Conservation (phyloP, 2,113 vertebrate species). For the Cochlearius cochlearius region DNA sequence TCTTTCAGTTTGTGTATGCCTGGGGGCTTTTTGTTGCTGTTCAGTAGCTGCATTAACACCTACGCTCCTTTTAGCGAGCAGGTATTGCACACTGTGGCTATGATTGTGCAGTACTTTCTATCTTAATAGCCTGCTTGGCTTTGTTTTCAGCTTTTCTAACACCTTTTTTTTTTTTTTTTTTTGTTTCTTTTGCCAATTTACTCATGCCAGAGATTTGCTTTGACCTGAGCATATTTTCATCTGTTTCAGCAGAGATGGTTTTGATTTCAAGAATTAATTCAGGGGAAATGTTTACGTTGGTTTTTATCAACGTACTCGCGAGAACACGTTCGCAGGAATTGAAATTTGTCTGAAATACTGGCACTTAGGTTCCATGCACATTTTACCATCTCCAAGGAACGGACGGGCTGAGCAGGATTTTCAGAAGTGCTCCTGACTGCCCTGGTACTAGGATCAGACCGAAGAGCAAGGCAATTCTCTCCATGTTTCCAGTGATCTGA, state of each 20-base stretch:
- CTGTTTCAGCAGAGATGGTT: neutral
- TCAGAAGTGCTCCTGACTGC: neutral
- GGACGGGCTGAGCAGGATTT: neutral
- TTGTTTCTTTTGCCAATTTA: neutral
- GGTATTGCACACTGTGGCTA: neutral
- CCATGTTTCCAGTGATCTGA: neutral
- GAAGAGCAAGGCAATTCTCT: neutral
- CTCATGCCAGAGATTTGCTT: neutral
- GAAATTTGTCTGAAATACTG: neutral
- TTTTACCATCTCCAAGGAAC: neutral
- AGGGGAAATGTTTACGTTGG: neutral
- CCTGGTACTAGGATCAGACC: neutral
- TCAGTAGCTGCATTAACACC: neutral
- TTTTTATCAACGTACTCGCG: neutral
- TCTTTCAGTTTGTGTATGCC: neutral
- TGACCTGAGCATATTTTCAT: neutral
- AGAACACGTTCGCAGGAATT: neutral
- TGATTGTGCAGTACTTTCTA: neutral
- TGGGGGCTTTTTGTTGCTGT: neutral
- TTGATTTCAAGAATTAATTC: neutral
- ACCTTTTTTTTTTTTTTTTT: neutral
- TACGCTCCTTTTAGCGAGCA: neutral
- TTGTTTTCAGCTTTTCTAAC: neutral
- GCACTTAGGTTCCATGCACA: rapidly evolving
- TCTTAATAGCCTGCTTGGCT: neutral